A percentile compares a stretch with the other conserved stretches of the same genome.
phyloP scores from a whole-genome alignment of 2,797 vertebrate genomes.

The Eutrigla gurnardus region DNA sequence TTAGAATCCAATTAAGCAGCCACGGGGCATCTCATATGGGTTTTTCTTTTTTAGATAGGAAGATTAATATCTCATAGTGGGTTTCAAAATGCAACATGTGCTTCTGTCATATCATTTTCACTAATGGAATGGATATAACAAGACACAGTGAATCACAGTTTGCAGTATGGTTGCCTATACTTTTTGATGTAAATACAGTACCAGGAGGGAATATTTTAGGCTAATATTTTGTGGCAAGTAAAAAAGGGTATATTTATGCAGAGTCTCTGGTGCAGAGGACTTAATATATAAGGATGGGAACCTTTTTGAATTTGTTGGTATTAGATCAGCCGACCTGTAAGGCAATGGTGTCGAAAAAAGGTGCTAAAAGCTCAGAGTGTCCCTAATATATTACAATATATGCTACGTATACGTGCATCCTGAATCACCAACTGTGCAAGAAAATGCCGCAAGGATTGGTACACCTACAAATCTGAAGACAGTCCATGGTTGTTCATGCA shows the following conservation, averaged over 20 bases:
- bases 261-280: background rate
- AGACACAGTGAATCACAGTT: background rate
- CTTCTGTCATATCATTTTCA: background rate
- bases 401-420: background rate
- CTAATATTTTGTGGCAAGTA: background rate
- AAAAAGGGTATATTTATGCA: background rate
- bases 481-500: conserved; percentile 45
- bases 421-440: conserved; percentile 20
- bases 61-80: background rate
- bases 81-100: background rate
- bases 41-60: background rate
- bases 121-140: background rate
- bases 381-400: background rate
- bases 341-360: background rate
- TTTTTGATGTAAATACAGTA: background rate
- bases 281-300: background rate
- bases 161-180: background rate
- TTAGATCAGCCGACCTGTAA: background rate
- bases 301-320: background rate
- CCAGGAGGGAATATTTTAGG: background rate
- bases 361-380: background rate
- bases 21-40: too few relatives aligned
- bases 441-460: conserved; percentile 28
- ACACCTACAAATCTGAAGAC: conserved; percentile 48
- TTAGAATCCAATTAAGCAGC: too few relatives aligned